A percentile compares a stretch with the other conserved stretches of the same genome.
phyloP scores from a whole-genome alignment of 2,113 vertebrate genomes.

The Agapornis roseicollis region DNA sequence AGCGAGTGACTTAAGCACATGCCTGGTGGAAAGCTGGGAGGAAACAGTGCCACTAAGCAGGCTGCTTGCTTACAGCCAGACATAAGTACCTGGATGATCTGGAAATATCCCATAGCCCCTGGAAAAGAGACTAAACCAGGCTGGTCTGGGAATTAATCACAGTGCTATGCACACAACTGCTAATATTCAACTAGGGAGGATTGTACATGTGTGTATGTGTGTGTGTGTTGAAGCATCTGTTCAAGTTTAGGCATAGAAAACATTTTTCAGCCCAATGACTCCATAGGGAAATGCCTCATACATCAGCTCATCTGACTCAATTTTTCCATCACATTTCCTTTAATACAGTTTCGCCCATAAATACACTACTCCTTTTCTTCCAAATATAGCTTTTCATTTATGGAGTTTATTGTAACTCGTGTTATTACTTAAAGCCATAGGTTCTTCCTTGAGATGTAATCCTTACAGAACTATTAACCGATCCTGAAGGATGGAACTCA shows the following conservation, averaged over 20 bases:
- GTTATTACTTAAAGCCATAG: neutral
- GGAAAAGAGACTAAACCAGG: neutral
- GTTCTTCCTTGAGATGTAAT: neutral
- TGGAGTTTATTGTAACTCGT: constrained; percentile 3
- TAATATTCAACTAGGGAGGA: neutral
- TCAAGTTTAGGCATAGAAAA: constrained; percentile 66
- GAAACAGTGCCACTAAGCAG: neutral
- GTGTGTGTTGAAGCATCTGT: constrained; percentile 49
- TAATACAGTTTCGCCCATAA: constrained; percentile 46
- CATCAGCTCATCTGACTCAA: constrained; percentile 71
- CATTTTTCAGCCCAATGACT: constrained; percentile 63
- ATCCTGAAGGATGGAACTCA: neutral
- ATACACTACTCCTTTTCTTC: constrained; percentile 31
- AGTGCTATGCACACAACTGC: neutral
- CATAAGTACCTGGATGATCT: constrained; percentile 14
- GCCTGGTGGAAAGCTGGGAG: neutral
- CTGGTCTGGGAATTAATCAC: neutral
- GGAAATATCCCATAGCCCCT: neutral
- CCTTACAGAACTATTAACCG: neutral
- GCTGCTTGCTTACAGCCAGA: neutral
- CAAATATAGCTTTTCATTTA: constrained; percentile 65
- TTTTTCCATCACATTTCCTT: constrained; percentile 74
- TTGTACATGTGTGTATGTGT: neutral
- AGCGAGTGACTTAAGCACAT: neutral
- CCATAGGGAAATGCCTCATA: constrained; percentile 66